A percentile compares a stretch with the other conserved stretches of the same genome.
phyloP scores from a whole-genome alignment of 1,140 invertebrate genomes.

The Pantala flavescens region DNA sequence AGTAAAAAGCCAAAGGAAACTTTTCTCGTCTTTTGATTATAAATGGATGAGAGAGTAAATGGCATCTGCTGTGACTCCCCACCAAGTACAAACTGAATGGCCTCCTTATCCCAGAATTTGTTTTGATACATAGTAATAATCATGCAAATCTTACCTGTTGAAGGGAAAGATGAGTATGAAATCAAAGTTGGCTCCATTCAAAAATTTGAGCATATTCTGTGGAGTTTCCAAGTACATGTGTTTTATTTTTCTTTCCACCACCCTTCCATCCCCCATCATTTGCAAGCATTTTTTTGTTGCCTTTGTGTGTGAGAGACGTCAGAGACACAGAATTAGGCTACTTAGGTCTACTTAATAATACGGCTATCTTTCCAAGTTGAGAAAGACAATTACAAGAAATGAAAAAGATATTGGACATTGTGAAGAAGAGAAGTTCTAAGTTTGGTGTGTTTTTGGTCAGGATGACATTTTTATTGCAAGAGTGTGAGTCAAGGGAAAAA shows the following conservation, averaged over 20 bases:
- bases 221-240: neutral
- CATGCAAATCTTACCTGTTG: neutral
- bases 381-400: neutral
- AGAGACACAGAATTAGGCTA: neutral
- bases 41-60: neutral
- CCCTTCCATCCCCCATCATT: neutral
- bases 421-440: neutral
- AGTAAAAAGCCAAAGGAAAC: neutral
- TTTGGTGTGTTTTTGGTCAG: neutral
- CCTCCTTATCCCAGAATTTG: neutral
- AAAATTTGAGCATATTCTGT: neutral
- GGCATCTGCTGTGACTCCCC: constrained; percentile 6
- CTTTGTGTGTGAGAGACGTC: constrained; percentile 3
- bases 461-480: constrained; percentile 12
- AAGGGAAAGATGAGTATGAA: neutral
- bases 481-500: neutral
- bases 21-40: neutral
- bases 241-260: neutral
- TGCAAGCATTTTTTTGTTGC: neutral
- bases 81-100: constrained; percentile 3
- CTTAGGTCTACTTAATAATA: neutral
- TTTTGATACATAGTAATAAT: neutral
- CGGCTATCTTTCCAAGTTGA: neutral
- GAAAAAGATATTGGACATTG: neutral
- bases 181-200: neutral